Base-by-base conservation (phyloP, 2,797 vertebrate genomes). In the Nannoperca obscura region DNA sequence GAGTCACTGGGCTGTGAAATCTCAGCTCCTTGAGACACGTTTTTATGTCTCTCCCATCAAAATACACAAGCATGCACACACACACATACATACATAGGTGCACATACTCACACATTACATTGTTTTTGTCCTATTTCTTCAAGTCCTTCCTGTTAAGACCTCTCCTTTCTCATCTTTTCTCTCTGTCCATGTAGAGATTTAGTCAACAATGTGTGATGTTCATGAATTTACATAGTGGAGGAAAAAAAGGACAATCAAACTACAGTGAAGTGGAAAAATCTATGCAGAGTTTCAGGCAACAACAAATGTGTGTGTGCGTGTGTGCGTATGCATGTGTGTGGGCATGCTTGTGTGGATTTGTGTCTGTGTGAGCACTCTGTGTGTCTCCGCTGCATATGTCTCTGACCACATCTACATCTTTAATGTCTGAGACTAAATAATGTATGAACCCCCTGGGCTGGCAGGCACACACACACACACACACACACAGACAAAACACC, bases 331-430 rank as follows among this genome's bases (percentile, higher is more conserved):
- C 52, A 82, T 61, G 70, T 46, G 55, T 67, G 62, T 44, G 30
- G 34, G 62, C n/a, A 47, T 42, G 61, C 36, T 38, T 9, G 36
- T 38, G 36, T 38, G 36, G 36, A 38, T 38, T 38, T 38, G 70
- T 59, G 67, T 69, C 4, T 58, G 72, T 34, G 59, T 55, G 84
- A 64, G 70, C 42, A 49, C 63, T 59, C 71, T 46, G 63, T 87
- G 79, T 76, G 81, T 65, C 50, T 80, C 75, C 84, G 67, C 84
- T 92, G 88, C 85, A 83, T 90, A 90, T 87, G 89, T 94, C 85
- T 93, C 86, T 89, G 91, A 91, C 91, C 90, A 87, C 90, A 91
- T 94, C 90, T 95, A 92, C 94, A 95, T 95, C 94, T 95, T 95
- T 95, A 95, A 95, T 94, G 91, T 85, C 77, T 83, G 57, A 77